phyloP scores from a whole-genome alignment of 2,888 invertebrate species.

The Temnothorax rugatulus region DNA sequence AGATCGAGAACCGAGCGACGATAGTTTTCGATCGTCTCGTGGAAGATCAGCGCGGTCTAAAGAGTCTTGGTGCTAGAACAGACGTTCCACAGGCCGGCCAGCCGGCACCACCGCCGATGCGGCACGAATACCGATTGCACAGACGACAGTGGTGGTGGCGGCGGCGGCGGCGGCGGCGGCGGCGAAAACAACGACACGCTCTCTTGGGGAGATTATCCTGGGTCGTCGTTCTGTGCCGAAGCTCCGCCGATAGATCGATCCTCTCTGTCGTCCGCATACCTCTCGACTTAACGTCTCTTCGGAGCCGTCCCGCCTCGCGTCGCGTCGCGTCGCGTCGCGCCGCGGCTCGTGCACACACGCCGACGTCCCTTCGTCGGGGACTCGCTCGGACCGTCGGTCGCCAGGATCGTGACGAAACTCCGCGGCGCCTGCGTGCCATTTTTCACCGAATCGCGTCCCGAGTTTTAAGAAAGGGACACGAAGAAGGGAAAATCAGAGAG shows the following conservation, averaged over 20 bases:
- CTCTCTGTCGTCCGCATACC: slow-evolving; percentile 83
- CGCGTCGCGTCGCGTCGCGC: slow-evolving; percentile 10
- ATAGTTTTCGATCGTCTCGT: slow-evolving; percentile 21
- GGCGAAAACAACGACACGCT: slow-evolving; percentile 78
- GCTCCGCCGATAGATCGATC: slow-evolving; percentile 83
- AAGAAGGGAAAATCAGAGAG: background rate
- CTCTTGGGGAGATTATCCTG: slow-evolving; percentile 73
- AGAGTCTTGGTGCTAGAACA: slow-evolving; percentile 31
- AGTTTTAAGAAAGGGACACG: background rate
- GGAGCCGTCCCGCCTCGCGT: slow-evolving; percentile 57
- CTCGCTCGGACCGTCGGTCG: slow-evolving; percentile 57
- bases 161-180: slow-evolving; percentile 55
- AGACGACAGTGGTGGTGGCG: background rate
- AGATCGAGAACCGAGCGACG: background rate
- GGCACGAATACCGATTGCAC: slow-evolving; percentile 62
- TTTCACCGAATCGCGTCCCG: background rate
- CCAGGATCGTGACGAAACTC: slow-evolving; percentile 60
- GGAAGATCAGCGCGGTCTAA: slow-evolving; percentile 8
- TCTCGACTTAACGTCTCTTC: slow-evolving; percentile 73
- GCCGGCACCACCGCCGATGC: slow-evolving; percentile 57
- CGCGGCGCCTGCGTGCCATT: slow-evolving; percentile 19
- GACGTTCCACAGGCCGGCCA: slow-evolving; percentile 56
- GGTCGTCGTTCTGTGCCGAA: slow-evolving; percentile 59
- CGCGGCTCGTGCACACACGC: slow-evolving; percentile 51
- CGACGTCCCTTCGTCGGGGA: slow-evolving; percentile 55